A percentile compares a stretch with the other conserved stretches of the same genome.
Conservation (phyloP, 2,888 invertebrate genomes). For the Rhyacophila evoluta region DNA sequence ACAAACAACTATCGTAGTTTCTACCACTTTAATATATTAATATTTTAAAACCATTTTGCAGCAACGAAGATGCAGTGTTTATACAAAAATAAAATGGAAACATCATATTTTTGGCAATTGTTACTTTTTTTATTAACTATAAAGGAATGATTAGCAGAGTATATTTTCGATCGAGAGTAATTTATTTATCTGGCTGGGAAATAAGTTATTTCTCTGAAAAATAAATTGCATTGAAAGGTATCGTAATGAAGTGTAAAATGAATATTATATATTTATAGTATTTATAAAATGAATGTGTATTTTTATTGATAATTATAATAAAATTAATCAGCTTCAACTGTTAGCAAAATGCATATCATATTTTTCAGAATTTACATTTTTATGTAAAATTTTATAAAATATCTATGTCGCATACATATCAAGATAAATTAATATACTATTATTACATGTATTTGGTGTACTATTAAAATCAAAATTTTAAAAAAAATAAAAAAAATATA, state of each 20-base stretch:
- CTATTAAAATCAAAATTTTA: neutral
- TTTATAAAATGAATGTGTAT: constrained; percentile 20
- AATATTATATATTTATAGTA: neutral
- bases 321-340: constrained; percentile 3
- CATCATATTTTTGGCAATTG: too few species aligned
- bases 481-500: neutral
- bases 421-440: too few species aligned
- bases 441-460: too few species aligned
- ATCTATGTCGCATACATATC: neutral
- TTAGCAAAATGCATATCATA: neutral
- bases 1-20: too few species aligned
- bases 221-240: neutral
- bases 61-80: too few species aligned
- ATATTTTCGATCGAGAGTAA: constrained; percentile 4
- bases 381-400: neutral
- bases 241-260: neutral
- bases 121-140: too few species aligned
- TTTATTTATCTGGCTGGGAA: constrained; percentile 35
- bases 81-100: too few species aligned
- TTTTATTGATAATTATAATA: neutral
- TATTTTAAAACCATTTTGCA: too few species aligned
- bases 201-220: constrained; percentile 28
- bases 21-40: too few species aligned
- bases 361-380: neutral
- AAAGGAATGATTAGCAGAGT: neutral